A percentile compares a stretch with the other conserved stretches of the same genome.
These are phyloP conservation scores for Enteromius mattozi DNA, from an alignment of 2,797 vertebrate genomes.

Conservation along the genomic window DNA sequence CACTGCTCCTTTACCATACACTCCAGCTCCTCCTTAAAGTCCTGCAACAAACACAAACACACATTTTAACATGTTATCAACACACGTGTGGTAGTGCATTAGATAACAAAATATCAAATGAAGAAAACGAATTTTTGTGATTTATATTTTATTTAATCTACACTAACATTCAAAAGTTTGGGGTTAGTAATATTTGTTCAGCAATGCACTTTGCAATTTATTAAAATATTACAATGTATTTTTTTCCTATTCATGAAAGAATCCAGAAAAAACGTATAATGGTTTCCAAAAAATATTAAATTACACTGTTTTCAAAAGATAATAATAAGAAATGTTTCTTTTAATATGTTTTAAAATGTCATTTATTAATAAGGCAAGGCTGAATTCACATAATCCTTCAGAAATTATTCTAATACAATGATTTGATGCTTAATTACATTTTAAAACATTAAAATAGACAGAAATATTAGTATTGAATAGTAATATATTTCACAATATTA, in stretches of 20 bases:
- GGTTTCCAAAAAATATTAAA: background rate
- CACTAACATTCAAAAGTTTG: background rate
- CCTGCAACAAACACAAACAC: slow-evolving; percentile 78
- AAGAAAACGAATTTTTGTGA: background rate
- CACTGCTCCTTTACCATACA: slow-evolving; percentile 51
- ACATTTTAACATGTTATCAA: background rate
- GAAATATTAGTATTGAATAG: background rate
- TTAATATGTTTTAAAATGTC: too few species aligned
- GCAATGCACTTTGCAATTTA: background rate
- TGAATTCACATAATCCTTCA: background rate
- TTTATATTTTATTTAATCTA: background rate
- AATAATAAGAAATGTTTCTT: background rate
- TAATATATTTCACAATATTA: background rate
- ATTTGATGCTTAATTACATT: background rate
- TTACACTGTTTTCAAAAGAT: too few species aligned
- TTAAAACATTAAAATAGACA: background rate
- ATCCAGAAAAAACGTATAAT: background rate
- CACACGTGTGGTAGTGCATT: background rate
- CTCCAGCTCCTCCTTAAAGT: slow-evolving; percentile 86
- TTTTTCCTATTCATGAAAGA: background rate
- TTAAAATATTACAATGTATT: background rate
- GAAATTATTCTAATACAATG: too few species aligned
- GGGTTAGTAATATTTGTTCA: background rate
- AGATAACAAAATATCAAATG: background rate
- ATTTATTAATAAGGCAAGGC: too few species aligned